Conservation (phyloP, 2,888 invertebrate species). For the Drepana falcataria region DNA sequence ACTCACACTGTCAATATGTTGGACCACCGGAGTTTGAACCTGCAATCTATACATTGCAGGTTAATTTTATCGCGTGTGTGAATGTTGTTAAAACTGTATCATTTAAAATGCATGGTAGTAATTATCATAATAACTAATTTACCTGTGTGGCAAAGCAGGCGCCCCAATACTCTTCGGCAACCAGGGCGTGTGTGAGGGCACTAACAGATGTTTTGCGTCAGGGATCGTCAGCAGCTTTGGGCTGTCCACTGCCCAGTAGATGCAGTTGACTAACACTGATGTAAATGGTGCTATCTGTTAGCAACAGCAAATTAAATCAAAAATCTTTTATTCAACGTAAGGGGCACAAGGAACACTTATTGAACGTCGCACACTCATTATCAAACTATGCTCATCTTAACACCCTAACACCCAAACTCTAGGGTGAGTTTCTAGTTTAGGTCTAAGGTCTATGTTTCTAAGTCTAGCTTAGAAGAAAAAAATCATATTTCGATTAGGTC, state of each 20-base stretch:
- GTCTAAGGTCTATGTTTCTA: no score
- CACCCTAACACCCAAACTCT: no score
- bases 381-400: not conserved
- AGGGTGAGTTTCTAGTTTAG: no score
- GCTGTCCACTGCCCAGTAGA: constrained; percentile 98
- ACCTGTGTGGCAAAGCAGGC: constrained; percentile 89
- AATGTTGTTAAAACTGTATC: no score
- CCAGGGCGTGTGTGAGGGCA: constrained; percentile 95
- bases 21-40: no score
- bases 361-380: no score
- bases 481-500: no score
- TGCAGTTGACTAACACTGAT: constrained; percentile 97
- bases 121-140: not conserved
- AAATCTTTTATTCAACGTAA: not conserved
- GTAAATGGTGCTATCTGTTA: constrained; percentile 95
- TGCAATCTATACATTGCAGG: no score
- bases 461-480: no score
- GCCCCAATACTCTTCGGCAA: constrained; percentile 92
- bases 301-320: not conserved
- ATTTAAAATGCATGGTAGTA: not conserved
- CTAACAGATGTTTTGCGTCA: constrained; percentile 95
- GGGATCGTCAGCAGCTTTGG: constrained; percentile 98
- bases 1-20: no score
- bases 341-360: no score
- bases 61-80: no score